Conservation (phyloP, 2,113 vertebrate genomes). For the Peromyscus californicus region DNA sequence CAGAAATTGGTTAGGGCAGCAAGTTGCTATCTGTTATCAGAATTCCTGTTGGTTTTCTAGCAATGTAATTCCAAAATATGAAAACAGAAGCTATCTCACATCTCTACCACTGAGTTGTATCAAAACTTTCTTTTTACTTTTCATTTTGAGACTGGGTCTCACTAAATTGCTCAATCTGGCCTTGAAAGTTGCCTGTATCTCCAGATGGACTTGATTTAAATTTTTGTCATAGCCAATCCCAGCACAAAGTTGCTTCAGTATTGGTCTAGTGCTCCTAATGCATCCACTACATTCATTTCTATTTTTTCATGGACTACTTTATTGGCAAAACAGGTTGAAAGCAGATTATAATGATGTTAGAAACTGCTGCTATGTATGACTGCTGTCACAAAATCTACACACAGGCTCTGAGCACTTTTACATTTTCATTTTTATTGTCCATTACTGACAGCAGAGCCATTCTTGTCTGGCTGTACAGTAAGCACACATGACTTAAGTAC, state of each 20-base stretch:
- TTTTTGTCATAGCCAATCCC: background rate
- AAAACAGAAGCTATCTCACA: background rate
- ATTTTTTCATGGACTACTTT: background rate
- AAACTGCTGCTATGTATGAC: background rate
- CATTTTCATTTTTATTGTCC: constrained; percentile 71
- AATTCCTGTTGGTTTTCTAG: background rate
- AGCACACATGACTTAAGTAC: constrained; percentile 74
- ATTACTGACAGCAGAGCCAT: constrained; percentile 81
- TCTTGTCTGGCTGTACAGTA: constrained; percentile 78
- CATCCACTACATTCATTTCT: background rate
- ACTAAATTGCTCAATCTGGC: background rate
- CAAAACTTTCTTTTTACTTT: background rate
- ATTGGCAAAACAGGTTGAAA: background rate
- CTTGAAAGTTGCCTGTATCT: background rate
- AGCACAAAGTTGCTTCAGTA: background rate
- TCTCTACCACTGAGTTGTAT: no score
- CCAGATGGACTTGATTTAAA: background rate
- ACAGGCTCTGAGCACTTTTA: constrained; percentile 54
- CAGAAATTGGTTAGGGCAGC: no score
- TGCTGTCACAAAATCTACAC: background rate
- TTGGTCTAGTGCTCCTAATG: background rate
- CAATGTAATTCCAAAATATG: background rate
- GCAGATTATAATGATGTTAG: background rate
- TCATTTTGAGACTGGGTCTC: background rate
- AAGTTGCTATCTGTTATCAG: background rate